Evolutionary conservation across 2,113 vertebrate species (phyloP), one percentile per base, ranked within the genome.

Genomic region (Strix uralensis): DNA sequence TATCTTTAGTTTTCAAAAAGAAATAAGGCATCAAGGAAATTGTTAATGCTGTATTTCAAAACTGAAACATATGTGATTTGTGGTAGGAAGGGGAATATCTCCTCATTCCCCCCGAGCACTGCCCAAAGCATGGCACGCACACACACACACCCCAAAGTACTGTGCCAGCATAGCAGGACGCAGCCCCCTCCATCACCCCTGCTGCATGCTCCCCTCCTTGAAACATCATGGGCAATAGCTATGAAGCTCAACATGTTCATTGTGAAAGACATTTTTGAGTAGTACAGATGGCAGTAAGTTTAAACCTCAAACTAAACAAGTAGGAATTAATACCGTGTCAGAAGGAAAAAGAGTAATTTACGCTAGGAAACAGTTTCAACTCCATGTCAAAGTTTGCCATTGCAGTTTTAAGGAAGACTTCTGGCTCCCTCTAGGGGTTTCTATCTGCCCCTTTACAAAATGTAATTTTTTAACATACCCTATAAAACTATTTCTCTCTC

Each of bases 371-470:
- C 15, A 22, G 15, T 59, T 78, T 25, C 15, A 77, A 17, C 17
- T 11, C 38, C 36, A 2, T 2, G 27, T 10, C 18, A 15, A 58
- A 61, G 38, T 32, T 17, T 25, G 34, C 19, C 1, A 0, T 4
- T 46, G 26, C 32, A 63, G 17, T 6, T 49, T 9, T 82, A 91
- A 18, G 44, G 61, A 40, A 92, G 94, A 36, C 71, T 94, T 54
- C 86, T 82, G 92, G 95, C 97, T 86, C 97, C 97, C 96, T 96
- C 97, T 98, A 97, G 92, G 69, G 97, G 96, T 26, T 92, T 26
- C 30, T n/a, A 46, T 18, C 3, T 27, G 18, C 14, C 15, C 29
- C 29, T 25, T 47, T 19, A n/a, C 5, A 40, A n/a, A 34, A 23
- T 0, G 0, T 4, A 0, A 4, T 23, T n/a, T 75, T 82, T 83